Percentiles rank a stretch among this genome's conserved stretches.
These are phyloP conservation scores for Bujurquina vittata DNA, from an alignment of 2,113 vertebrate species.

Conservation along the genomic window DNA sequence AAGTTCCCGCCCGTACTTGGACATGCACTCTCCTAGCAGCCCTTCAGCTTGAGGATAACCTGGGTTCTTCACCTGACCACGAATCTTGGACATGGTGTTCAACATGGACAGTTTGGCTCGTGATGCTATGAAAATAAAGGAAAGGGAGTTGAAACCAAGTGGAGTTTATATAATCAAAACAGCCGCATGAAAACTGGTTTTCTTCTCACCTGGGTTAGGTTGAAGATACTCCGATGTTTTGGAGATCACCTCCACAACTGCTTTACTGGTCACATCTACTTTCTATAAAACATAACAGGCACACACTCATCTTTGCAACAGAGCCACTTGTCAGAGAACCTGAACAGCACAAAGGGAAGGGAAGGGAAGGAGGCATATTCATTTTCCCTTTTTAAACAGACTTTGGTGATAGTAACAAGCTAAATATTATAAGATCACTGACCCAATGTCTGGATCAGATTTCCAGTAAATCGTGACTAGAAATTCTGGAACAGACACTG, in stretches of 20 bases:
- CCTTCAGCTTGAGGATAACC: conserved; percentile 97
- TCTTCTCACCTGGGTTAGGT: conserved; percentile 92
- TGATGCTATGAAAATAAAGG: conserved; percentile 82
- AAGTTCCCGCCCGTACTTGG: conserved; percentile 91
- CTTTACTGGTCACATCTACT: conserved; percentile 97
- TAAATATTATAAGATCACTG: background rate
- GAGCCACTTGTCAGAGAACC: background rate
- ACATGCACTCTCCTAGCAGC: conserved; percentile 95
- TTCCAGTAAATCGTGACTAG: no score
- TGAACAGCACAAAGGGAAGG: background rate
- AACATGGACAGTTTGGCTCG: conserved; percentile 97
- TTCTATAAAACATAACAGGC: conserved; percentile 82
- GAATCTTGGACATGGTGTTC: conserved; percentile 98
- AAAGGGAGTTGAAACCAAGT: background rate
- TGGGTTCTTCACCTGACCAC: conserved; percentile 95
- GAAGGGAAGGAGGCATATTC: background rate
- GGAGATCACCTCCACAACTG: conserved; percentile 92
- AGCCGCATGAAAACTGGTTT: background rate
- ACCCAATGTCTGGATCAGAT: background rate
- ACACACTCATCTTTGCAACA: background rate
- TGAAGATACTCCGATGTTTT: conserved; percentile 98
- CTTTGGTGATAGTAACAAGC: background rate
- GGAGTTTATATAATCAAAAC: background rate
- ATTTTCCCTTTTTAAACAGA: background rate
- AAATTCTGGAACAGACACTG: background rate